Conservation (phyloP, 2,888 invertebrate genomes). For the Drosophila crucigera region DNA sequence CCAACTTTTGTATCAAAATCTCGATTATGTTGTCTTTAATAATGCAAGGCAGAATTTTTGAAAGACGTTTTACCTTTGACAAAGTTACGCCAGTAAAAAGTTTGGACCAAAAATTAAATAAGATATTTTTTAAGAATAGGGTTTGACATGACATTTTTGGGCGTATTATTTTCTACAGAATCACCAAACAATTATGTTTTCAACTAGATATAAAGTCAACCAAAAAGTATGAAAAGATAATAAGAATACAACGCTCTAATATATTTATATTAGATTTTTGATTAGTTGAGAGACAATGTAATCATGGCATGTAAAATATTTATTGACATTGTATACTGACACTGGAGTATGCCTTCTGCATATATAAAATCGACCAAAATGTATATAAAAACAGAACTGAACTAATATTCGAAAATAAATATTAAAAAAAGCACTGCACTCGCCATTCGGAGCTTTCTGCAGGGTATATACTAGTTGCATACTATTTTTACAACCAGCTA, state of each 20-base stretch:
- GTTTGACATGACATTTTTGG: background rate
- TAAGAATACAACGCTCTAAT: background rate
- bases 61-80: background rate
- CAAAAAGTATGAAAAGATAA: background rate
- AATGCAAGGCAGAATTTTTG: background rate
- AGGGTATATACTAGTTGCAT: constrained; percentile 5
- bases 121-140: background rate
- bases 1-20: background rate
- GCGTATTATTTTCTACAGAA: background rate
- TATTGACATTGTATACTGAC: background rate
- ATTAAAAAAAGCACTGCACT: background rate
- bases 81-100: background rate
- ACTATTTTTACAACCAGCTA: constrained; percentile 23
- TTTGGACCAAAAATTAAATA: background rate
- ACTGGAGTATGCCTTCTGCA: background rate
- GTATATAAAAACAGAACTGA: background rate
- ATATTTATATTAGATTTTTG: background rate
- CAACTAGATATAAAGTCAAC: background rate
- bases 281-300: background rate
- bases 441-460: background rate
- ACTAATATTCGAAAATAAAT: background rate
- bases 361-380: background rate
- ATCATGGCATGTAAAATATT: background rate
- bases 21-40: background rate
- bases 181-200: background rate